Percentiles rank a stretch among this genome's conserved stretches.
These are phyloP conservation scores for Trichonephila inaurata DNA, from an alignment of 1,140 invertebrate genomes.

Conservation along the genomic window DNA sequence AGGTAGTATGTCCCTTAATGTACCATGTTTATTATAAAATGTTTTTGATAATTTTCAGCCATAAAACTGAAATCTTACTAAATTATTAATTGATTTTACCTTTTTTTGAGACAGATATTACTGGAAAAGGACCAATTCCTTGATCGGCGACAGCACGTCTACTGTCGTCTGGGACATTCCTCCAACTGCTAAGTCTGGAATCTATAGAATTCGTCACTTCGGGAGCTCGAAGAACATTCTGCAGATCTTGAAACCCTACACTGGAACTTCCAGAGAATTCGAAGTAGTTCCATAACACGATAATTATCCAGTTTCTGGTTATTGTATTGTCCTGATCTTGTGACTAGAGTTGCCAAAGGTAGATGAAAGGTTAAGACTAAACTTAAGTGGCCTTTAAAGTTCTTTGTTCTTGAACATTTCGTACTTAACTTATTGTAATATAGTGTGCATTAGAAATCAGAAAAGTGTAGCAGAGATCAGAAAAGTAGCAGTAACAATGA, in stretches of 20 bases:
- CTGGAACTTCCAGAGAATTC: conserved; percentile 70
- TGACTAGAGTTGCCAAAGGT: no score
- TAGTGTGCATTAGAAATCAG: no score
- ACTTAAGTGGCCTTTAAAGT: no score
- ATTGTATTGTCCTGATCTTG: no score
- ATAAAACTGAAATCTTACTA: neutral
- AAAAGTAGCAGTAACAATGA: no score
- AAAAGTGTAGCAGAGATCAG: no score
- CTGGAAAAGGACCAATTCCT: conserved; percentile 51
- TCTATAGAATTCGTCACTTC: conserved; percentile 87
- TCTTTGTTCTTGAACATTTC: no score
- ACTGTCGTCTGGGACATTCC: conserved; percentile 88
- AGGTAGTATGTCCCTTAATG: no score
- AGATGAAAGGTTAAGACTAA: no score
- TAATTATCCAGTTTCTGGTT: no score
- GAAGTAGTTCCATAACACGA: neutral
- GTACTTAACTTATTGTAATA: no score
- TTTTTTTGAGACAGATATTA: conserved; percentile 4
- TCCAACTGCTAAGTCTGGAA: conserved; percentile 84
- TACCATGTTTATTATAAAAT: no score
- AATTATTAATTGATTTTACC: neutral
- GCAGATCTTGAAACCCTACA: conserved; percentile 75
- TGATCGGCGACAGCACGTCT: conserved; percentile 52
- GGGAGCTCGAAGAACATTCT: conserved; percentile 78
- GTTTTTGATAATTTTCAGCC: neutral